Conservation (phyloP, 53 echinoderm and acorn worm genomes). For the Luidia sarsii region DNA sequence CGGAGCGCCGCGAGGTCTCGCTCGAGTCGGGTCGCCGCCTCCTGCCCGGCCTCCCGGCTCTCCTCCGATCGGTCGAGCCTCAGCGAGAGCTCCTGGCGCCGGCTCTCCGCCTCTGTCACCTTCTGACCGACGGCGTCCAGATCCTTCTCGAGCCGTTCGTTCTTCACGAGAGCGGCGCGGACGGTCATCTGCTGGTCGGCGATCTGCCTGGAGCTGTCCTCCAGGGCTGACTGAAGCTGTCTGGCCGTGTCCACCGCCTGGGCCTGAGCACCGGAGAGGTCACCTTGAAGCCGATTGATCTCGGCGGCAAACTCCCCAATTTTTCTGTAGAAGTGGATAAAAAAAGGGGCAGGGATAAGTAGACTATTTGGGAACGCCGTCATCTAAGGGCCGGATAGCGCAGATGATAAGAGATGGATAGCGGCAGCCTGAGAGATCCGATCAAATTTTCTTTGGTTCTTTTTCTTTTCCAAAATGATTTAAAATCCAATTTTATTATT, state of each 20-base stretch:
- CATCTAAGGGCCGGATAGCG: too few relatives aligned
- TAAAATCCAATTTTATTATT: too few relatives aligned
- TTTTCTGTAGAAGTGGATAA: not conserved
- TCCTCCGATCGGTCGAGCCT: too few relatives aligned
- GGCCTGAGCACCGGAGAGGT: not conserved
- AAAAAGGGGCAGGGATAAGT: too few relatives aligned
- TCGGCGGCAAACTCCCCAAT: constrained; percentile 21
- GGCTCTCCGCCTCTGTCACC: not conserved
- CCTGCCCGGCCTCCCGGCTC: constrained; percentile 3
- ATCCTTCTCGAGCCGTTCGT: not conserved
- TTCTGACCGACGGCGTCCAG: not conserved
- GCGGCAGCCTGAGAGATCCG: too few relatives aligned
- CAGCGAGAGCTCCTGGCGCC: not conserved
- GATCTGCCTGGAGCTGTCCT: constrained; percentile 37
- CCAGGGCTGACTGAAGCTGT: not conserved
- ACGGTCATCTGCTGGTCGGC: not conserved
- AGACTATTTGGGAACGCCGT: too few relatives aligned
- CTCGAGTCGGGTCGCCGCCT: not conserved
- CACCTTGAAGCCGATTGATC: constrained; percentile 24
- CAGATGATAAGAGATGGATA: too few relatives aligned
- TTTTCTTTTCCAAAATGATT: too few relatives aligned
- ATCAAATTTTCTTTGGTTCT: too few relatives aligned
- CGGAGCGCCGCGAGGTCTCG: not conserved
- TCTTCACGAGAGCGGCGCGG: constrained; percentile 12
- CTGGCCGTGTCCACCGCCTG: not conserved